Percentiles rank a stretch among this genome's conserved stretches.
These are phyloP conservation scores for Gallinago media DNA, from an alignment of 2,113 vertebrate genomes.

Conservation along the genomic window DNA sequence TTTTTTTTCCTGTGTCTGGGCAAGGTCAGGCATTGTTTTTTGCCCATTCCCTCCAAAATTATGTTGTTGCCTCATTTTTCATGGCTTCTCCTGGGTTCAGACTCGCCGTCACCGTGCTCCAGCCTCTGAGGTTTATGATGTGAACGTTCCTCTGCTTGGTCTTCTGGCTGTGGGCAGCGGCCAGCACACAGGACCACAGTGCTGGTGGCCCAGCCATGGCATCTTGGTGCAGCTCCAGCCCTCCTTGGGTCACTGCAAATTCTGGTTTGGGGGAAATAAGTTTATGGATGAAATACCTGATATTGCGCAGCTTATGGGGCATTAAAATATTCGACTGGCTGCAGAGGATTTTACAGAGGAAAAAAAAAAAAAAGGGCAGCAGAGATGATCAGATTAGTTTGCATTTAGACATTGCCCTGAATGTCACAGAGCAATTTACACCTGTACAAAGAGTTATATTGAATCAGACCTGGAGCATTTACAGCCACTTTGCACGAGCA, in stretches of 20 bases:
- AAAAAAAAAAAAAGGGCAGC: background rate
- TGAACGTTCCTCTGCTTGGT: background rate
- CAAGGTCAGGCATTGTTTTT: background rate
- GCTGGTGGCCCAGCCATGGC: background rate
- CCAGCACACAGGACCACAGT: background rate
- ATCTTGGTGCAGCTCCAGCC: background rate
- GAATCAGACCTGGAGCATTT: conserved; percentile 45
- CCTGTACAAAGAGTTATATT: conserved; percentile 17
- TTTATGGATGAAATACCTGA: background rate
- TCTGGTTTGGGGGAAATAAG: background rate
- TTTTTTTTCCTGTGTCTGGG: background rate
- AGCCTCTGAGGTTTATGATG: background rate
- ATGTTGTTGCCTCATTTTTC: background rate
- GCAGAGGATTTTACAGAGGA: background rate
- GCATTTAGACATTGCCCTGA: background rate
- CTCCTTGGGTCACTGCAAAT: background rate
- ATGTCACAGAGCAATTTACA: conserved; percentile 57
- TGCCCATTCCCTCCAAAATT: background rate
- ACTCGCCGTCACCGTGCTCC: background rate
- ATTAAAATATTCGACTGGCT: background rate
- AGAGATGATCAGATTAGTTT: background rate
- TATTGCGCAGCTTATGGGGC: background rate
- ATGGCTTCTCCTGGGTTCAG: background rate
- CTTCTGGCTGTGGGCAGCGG: background rate
- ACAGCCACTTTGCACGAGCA: conserved; percentile 53